Evolutionary conservation across 2,797 vertebrate species (phyloP).

Genomic region (Sebastes glaucus): DNA sequence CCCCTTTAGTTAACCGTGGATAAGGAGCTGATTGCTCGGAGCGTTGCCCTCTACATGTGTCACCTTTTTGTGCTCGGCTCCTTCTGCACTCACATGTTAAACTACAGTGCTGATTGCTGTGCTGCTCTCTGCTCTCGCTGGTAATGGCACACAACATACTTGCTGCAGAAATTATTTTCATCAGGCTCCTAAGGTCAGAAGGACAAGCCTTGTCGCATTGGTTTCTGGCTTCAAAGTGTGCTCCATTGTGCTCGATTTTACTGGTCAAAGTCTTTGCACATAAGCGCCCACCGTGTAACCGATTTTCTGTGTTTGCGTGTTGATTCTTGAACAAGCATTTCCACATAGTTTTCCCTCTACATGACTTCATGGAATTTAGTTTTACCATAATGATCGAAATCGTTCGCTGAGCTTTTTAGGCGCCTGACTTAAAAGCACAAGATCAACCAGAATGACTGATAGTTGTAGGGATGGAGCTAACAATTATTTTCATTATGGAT

Average conservation of each 20-base stretch:
- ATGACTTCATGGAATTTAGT: not conserved
- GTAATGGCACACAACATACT: not conserved
- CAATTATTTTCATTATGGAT: not conserved
- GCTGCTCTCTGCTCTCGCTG: not conserved
- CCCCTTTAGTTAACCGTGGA: slow-evolving; percentile 17
- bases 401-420: not conserved
- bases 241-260: not conserved
- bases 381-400: not conserved
- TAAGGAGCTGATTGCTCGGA: slow-evolving; percentile 48
- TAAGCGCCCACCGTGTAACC: not conserved
- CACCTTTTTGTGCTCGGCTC: slow-evolving; percentile 15
- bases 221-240: not conserved
- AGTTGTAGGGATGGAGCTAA: not conserved
- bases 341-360: not conserved
- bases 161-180: slow-evolving; percentile 3
- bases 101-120: slow-evolving; percentile 43
- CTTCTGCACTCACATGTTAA: slow-evolving; percentile 19
- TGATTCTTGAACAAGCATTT: not conserved
- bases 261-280: not conserved
- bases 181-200: not conserved
- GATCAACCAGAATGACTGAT: not conserved
- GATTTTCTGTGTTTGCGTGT: not conserved
- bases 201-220: not conserved
- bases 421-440: not conserved
- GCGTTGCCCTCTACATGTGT: slow-evolving; percentile 21